Evolutionary conservation across 2,888 invertebrate genomes (phyloP), one percentile per base, ranked within the genome.

Genomic region (Dryocosmus kuriphilus): DNA sequence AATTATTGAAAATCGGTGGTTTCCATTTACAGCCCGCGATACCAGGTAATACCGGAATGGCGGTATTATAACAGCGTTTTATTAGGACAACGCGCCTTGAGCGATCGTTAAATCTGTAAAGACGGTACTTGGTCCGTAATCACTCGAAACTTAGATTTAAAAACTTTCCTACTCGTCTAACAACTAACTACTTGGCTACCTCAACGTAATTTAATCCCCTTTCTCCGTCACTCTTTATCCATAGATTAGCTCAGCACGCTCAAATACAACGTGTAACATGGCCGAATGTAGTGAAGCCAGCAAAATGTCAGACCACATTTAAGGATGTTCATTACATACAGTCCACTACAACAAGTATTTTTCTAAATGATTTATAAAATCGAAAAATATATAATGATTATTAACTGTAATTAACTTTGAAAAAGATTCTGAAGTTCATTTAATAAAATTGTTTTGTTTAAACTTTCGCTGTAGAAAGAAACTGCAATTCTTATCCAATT

Each of bases 51-150:
- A 67, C 27, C n/a, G n/a, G n/a, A n/a, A n/a, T 67, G 24, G 46
- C 9, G 11, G 46, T 51, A 60, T 60, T 32, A 71, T 46, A 71
- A n/a, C 51, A 55, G 51, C 19, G 51, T 51, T 71, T 71, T 71
- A 71, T 71, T 71, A 71, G 51, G 46, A 71, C 71, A 55, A 55
- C 51, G 71, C 51, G 79, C 77, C 76, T 77, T 27, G 67, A 81
- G 80, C 79, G 76, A 80, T 81, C 80, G 79, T 82, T 80, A 81
- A 82, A 71, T 76, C 79, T 79, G 60, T 79, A 78, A 79, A 82
- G 81, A 81, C 76, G 81, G 79, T 81, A 77, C 79, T 79, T 82
- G 80, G 80, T 76, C 80, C 79, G 79, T 81, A 81, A 82, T 81
- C 79, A 81, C 80, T 79, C 78, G 75, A 75, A 80, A 80, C 78